Percentiles rank a stretch among this genome's conserved stretches.
Evolutionary conservation across 2,113 vertebrate species (phyloP).

Genomic region (Setophaga coronata): DNA sequence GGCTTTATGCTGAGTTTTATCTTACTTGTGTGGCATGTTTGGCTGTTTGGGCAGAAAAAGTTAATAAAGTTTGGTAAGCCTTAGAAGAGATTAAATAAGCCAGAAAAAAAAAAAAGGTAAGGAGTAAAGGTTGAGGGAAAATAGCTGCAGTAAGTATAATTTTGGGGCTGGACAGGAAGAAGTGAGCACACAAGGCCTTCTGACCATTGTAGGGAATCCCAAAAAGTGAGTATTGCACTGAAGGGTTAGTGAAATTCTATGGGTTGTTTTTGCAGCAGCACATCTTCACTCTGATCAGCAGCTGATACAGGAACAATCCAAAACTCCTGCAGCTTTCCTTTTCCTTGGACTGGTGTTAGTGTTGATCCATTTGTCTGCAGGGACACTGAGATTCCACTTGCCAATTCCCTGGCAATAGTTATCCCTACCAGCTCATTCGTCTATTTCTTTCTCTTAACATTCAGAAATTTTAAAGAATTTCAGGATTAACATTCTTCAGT

Average conservation of each 20-base stretch:
- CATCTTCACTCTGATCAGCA: background rate
- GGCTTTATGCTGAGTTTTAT: background rate
- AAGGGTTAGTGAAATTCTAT: background rate
- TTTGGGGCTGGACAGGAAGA: background rate
- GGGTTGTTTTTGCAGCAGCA: background rate
- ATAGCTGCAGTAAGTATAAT: background rate
- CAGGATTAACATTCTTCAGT: background rate
- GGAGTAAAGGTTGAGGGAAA: background rate
- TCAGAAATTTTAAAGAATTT: background rate
- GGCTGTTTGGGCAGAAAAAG: background rate
- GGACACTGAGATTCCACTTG: background rate
- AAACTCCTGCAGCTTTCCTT: background rate
- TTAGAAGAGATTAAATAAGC: background rate
- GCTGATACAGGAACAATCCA: background rate
- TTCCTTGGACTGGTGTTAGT: background rate
- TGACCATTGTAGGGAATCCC: background rate
- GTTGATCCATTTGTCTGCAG: background rate
- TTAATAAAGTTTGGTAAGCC: background rate
- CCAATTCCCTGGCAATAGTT: accelerated
- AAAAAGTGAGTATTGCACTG: background rate
- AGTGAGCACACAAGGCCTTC: background rate
- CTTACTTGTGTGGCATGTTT: background rate
- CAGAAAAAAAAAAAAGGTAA: too few species aligned
- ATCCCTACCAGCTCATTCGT: too few species aligned
- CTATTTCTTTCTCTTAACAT: background rate